These are phyloP conservation scores for Petrolisthes manimaculis DNA, from an alignment of 2,888 invertebrate species.

Conservation along the genomic window DNA sequence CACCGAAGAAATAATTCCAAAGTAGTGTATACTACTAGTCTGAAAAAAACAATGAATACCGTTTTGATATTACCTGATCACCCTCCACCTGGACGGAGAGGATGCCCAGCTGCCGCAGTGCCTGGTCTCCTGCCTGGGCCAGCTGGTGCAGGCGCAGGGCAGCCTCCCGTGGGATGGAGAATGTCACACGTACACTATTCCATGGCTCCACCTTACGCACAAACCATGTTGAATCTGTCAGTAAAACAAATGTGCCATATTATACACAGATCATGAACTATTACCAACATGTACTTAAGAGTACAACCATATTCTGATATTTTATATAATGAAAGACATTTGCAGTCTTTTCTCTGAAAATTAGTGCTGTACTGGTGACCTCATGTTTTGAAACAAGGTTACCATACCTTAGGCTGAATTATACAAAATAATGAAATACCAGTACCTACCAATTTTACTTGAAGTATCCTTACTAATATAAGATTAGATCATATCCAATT, in stretches of 20 bases:
- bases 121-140: conserved; percentile 90
- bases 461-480: too few relatives aligned
- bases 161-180: conserved; percentile 96
- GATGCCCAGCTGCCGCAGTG: conserved; percentile 91
- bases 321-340: too few relatives aligned
- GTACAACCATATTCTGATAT: too few relatives aligned
- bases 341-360: too few relatives aligned
- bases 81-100: conserved; percentile 90
- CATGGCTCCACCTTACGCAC: conserved; percentile 93
- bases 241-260: not conserved
- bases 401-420: too few relatives aligned
- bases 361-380: too few relatives aligned
- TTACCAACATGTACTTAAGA: not conserved
- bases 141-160: conserved; percentile 90
- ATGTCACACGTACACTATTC: conserved; percentile 97
- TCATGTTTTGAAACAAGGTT: too few relatives aligned
- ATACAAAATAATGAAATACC: too few relatives aligned
- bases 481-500: too few relatives aligned
- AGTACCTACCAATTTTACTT: too few relatives aligned
- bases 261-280: not conserved
- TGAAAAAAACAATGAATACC: not conserved
- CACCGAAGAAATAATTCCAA: not conserved
- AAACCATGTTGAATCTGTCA: conserved; percentile 58
- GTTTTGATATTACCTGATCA: conserved; percentile 69
- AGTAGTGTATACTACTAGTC: not conserved